Base-by-base conservation (phyloP, 92 coral and sea anemone genomes). In the Palythoa grandis region DNA sequence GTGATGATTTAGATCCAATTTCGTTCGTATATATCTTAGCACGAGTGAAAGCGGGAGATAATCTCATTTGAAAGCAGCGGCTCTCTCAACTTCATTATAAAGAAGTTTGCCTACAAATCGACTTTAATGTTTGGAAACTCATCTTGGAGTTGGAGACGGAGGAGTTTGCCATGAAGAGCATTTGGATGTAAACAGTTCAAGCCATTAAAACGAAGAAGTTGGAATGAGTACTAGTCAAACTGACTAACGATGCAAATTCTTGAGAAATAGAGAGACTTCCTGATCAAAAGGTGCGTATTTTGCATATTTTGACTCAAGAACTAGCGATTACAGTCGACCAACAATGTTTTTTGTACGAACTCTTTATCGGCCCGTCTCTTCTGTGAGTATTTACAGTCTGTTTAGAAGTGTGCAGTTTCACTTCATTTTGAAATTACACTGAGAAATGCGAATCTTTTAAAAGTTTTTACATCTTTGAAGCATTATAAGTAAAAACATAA, bases 1-100 rank as follows among this genome's bases (percentile, higher is more conserved):
- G 60, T 80, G 74, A 65, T 66, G 40, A 80, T 66, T 80, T 66
- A 40, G 48, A 80, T 80, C 85, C 85, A 80, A 80, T 80, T 80
- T 80, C 84, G 58, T 65, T 47, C 61, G 19, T 20, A 24, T 20
- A 24, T 48, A 24, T 66, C 52, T 15, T 66, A 50, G 40, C 85
- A 66, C 74, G 74, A 80, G 39, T 80, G 85, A 65, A 80, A 66
- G 72, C 74, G 40, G 60, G 22, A 19, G 85, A 66, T 80, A 66
- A 80, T 80, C 85, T 15, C 24, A 4, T 5, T 43, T 65, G 74
- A 80, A 67, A 80, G 85, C 85, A n/a, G 85, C 70, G 47, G 50
- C 23, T 20, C 39, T 78, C 38, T 61, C 84, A 61, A 40, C 60
- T 47, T 43, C 74, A 80, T 80, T 80, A 70, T 39, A 29, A 66